phyloP scores from a whole-genome alignment of 2,113 vertebrate genomes.

The Myotis davidii region DNA sequence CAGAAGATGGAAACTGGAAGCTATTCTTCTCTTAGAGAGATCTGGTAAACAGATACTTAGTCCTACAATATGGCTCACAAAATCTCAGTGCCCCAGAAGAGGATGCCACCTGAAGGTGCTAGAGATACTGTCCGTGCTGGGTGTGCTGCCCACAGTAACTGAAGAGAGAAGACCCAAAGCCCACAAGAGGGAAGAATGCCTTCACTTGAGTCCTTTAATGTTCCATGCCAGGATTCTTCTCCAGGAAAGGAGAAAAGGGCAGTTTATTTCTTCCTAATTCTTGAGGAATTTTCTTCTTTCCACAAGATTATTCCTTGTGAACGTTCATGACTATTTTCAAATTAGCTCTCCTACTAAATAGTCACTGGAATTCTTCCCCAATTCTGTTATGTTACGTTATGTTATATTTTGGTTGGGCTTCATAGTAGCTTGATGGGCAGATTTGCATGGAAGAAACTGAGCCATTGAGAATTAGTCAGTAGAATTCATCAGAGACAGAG shows the following conservation, averaged over 20 bases:
- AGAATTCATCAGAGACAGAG: slow-evolving; percentile 45
- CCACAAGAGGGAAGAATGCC: not conserved
- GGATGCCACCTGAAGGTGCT: not conserved
- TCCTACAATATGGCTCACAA: slow-evolving; percentile 7
- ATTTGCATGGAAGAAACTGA: slow-evolving; percentile 22
- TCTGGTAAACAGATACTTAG: not conserved
- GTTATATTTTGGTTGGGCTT: not conserved
- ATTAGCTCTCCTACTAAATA: not conserved
- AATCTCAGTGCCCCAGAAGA: not conserved
- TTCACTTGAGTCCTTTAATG: not conserved
- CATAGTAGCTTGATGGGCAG: not conserved
- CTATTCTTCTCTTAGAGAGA: not conserved
- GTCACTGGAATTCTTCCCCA: not conserved
- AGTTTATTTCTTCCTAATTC: slow-evolving; percentile 37
- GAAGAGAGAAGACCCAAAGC: not conserved
- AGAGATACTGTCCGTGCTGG: not conserved
- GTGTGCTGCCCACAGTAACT: not conserved
- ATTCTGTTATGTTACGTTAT: not conserved
- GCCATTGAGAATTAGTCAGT: slow-evolving; percentile 21
- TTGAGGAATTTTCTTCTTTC: not conserved
- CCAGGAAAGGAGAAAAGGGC: not conserved
- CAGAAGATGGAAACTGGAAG: not conserved
- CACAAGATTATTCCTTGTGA: not conserved
- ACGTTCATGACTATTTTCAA: slow-evolving; percentile 49
- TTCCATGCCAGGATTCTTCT: not conserved